Evolutionary conservation across 2,888 invertebrate genomes (phyloP).

Genomic region (Stenodera caucasica): DNA sequence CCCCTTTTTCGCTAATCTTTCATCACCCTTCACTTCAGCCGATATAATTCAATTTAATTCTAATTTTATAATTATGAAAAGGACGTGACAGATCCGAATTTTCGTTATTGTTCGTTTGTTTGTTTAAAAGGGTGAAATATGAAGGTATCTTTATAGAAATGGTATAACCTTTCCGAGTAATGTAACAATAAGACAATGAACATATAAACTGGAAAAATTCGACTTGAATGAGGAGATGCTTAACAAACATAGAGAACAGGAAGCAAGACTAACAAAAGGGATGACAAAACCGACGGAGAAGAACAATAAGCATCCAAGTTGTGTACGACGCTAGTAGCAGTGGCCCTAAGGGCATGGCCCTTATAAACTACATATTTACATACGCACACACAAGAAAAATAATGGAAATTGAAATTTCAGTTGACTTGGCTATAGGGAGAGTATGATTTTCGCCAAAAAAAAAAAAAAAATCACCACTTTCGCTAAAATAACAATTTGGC

Average conservation of each 20-base stretch:
- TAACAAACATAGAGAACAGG: slow-evolving; percentile 34
- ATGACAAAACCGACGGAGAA: slow-evolving; percentile 15
- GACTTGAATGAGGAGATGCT: slow-evolving; percentile 32
- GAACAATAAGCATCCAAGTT: slow-evolving; percentile 27
- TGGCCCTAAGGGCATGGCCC: neutral
- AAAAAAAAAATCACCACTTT: neutral
- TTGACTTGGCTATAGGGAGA: no score
- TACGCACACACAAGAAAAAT: neutral
- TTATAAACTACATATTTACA: slow-evolving; percentile 12
- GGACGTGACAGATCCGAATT: no score
- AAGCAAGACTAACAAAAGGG: slow-evolving; percentile 31
- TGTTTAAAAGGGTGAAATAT: slow-evolving; percentile 11
- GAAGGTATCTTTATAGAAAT: neutral
- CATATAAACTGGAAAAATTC: slow-evolving; percentile 29
- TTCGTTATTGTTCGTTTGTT: slow-evolving; percentile 16
- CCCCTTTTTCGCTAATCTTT: neutral
- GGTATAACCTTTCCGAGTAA: slow-evolving; percentile 27
- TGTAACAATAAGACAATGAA: slow-evolving; percentile 34
- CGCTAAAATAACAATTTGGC: neutral
- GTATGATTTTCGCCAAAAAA: no score
- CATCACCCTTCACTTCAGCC: neutral
- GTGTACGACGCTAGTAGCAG: neutral
- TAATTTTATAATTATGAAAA: slow-evolving; percentile 12
- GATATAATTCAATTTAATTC: neutral
- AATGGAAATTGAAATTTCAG: no score